Conservation (phyloP, 2,888 invertebrate genomes). For the Meandrusa payeni region DNA sequence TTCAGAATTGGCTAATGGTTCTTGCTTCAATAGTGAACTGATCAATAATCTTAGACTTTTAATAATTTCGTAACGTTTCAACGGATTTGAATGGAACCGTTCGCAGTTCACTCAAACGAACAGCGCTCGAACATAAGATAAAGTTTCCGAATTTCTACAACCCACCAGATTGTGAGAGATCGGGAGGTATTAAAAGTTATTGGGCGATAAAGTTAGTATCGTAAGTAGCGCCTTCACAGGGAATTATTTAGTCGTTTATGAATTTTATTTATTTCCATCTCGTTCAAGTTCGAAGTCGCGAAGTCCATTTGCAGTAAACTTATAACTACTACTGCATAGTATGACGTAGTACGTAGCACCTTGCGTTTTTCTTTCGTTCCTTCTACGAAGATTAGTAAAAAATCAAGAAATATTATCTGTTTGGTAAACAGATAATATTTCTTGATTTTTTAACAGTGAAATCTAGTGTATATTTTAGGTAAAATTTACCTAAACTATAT, state of each 20-base stretch:
- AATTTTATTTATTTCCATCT: conserved; percentile 6
- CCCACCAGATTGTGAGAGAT: conserved; percentile 26
- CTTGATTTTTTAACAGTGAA: no score
- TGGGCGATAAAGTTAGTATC: conserved; percentile 23
- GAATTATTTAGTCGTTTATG: conserved; percentile 19
- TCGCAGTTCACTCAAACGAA: conserved; percentile 22
- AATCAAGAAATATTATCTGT: no score
- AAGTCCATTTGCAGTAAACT: no score
- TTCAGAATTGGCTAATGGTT: background rate
- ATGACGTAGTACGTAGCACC: no score
- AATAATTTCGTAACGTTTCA: conserved; percentile 24
- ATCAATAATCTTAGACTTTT: conserved; percentile 16
- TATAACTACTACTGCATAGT: no score
- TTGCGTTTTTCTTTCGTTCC: no score
- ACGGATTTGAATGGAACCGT: conserved; percentile 20
- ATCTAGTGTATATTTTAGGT: no score
- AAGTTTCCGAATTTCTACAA: conserved; percentile 24
- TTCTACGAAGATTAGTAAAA: no score
- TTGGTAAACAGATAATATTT: no score
- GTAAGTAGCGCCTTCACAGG: conserved; percentile 16
- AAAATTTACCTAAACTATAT: no score
- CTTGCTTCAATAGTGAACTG: conserved; percentile 3
- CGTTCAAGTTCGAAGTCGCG: no score
- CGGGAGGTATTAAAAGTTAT: conserved; percentile 25
- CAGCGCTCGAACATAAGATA: conserved; percentile 21